These are phyloP conservation scores for Oreochromis mossambicus DNA, from an alignment of 2,797 vertebrate species.

Conservation along the genomic window DNA sequence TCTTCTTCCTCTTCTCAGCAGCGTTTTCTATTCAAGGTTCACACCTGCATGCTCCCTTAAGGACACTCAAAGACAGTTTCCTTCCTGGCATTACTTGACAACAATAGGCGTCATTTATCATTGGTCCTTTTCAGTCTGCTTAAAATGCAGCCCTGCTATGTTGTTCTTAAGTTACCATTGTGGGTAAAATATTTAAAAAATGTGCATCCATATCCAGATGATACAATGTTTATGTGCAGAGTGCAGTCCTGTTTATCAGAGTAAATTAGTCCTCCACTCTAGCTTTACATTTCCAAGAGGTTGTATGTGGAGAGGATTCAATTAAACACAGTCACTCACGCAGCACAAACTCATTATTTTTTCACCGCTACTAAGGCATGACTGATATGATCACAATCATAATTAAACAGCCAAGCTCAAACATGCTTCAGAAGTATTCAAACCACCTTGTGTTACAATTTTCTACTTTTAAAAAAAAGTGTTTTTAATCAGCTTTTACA, in stretches of 20 bases:
- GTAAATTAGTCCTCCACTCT: slow-evolving; percentile 1
- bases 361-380: background rate
- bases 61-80: slow-evolving; percentile 46
- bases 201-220: background rate
- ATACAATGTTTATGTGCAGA: background rate
- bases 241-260: background rate
- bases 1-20: slow-evolving; percentile 5
- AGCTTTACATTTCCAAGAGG: background rate
- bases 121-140: background rate
- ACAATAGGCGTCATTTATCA: slow-evolving; percentile 45
- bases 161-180: background rate
- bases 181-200: background rate
- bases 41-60: slow-evolving; percentile 61
- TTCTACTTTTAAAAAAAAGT: background rate
- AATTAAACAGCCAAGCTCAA: slow-evolving; percentile 5
- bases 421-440: background rate
- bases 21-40: slow-evolving; percentile 49
- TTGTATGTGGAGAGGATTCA: background rate
- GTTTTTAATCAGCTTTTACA: background rate
- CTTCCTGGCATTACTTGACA: slow-evolving; percentile 44
- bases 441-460: background rate
- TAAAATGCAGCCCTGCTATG: background rate
- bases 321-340: slow-evolving; percentile 3
- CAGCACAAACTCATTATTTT: slow-evolving; percentile 10
- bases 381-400: slow-evolving; percentile 9